A percentile compares a stretch with the other conserved stretches of the same genome.
Evolutionary conservation across 2,113 vertebrate species (phyloP).

Genomic region (Alces alces): DNA sequence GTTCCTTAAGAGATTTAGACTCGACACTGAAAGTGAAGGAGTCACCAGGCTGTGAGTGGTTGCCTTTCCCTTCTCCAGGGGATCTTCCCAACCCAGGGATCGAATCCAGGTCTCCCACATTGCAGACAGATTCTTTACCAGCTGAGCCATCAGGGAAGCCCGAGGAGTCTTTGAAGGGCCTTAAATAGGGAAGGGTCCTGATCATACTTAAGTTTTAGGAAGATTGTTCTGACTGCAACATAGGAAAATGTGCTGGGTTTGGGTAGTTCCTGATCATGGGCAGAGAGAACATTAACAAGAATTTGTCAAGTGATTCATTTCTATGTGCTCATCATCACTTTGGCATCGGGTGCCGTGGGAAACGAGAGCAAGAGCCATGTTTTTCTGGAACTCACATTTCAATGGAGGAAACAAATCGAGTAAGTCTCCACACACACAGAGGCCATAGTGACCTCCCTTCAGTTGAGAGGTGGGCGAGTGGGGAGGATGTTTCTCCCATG

Average conservation of each 20-base stretch:
- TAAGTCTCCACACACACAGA: neutral
- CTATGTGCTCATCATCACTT: neutral
- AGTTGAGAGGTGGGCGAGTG: rapidly evolving
- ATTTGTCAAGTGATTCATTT: neutral
- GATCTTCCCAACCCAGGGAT: too few species aligned
- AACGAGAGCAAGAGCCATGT: neutral
- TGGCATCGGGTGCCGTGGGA: neutral
- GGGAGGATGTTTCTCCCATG: rapidly evolving
- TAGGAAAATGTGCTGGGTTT: neutral
- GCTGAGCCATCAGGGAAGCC: neutral
- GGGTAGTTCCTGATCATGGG: neutral
- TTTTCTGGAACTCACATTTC: neutral
- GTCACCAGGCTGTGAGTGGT: neutral
- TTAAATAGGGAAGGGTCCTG: neutral
- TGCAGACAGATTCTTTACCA: neutral
- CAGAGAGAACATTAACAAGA: neutral
- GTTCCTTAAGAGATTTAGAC: neutral
- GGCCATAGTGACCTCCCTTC: neutral
- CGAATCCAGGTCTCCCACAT: too few species aligned
- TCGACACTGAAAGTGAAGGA: neutral
- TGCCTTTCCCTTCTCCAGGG: too few species aligned
- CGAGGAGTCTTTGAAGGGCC: neutral
- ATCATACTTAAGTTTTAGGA: neutral
- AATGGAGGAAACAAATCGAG: neutral
- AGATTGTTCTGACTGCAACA: neutral